Evolutionary conservation across 2,113 vertebrate genomes (phyloP).

Genomic region (Mungos mungo): DNA sequence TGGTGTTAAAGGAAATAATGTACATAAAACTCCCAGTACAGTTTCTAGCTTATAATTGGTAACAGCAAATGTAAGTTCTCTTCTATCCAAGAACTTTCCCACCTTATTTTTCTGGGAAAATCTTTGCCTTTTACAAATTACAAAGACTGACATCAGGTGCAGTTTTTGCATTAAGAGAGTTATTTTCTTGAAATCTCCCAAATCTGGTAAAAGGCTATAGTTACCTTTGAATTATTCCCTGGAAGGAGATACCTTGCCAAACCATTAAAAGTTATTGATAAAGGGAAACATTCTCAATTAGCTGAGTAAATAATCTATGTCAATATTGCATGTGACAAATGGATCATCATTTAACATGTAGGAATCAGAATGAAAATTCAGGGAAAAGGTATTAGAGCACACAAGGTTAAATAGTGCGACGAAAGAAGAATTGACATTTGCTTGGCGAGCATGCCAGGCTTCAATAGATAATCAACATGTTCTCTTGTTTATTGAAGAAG

Average conservation of each 20-base stretch:
- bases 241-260: slow-evolving; percentile 11
- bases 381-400: not conserved
- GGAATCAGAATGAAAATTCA: slow-evolving; percentile 41
- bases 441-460: not conserved
- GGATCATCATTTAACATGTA: not conserved
- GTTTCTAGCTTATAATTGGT: not conserved
- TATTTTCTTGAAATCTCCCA: slow-evolving; percentile 38
- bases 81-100: not conserved
- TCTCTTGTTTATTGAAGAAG: slow-evolving; percentile 4
- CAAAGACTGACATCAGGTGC: slow-evolving; percentile 26
- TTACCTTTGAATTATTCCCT: slow-evolving; percentile 4
- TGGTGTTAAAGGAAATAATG: not conserved
- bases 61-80: not conserved
- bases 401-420: not conserved
- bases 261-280: slow-evolving; percentile 29
- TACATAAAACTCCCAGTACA: not conserved
- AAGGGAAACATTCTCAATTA: not conserved
- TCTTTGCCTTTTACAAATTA: not conserved
- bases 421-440: not conserved
- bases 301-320: slow-evolving; percentile 33
- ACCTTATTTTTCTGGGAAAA: slow-evolving; percentile 38
- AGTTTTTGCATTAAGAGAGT: slow-evolving; percentile 33
- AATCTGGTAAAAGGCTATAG: not conserved
- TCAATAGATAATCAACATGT: slow-evolving; percentile 25
- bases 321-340: slow-evolving; percentile 11